These are phyloP conservation scores for Mantis religiosa DNA, from an alignment of 2,888 invertebrate species.

Conservation along the genomic window DNA sequence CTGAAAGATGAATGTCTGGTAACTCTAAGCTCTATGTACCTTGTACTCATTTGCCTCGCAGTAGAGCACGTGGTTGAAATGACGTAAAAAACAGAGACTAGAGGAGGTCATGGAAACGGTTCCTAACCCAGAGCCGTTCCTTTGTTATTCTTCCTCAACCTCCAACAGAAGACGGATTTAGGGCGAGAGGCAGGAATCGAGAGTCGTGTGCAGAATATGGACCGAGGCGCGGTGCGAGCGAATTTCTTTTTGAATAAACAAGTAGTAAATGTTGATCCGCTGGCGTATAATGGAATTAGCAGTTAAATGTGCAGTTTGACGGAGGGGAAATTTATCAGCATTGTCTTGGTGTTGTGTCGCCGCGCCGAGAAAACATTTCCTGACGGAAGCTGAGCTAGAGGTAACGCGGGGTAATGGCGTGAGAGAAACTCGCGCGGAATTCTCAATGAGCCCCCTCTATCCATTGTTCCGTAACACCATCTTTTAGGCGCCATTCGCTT, in stretches of 20 bases:
- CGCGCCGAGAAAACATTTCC: background rate
- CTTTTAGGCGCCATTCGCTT: background rate
- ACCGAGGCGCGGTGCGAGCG: background rate
- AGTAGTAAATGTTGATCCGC: background rate
- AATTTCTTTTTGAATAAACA: background rate
- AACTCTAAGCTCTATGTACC: too few species aligned
- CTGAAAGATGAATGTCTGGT: too few species aligned
- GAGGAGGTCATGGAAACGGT: too few species aligned
- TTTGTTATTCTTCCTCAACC: too few species aligned
- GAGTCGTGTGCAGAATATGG: too few species aligned
- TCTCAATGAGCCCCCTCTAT: background rate
- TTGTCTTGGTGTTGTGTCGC: background rate
- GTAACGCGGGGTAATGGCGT: slow-evolving; percentile 29
- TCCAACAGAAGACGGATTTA: too few species aligned
- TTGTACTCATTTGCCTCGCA: too few species aligned
- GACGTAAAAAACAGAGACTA: too few species aligned
- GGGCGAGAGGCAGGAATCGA: too few species aligned
- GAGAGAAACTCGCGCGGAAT: slow-evolving; percentile 27
- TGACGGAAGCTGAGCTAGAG: background rate
- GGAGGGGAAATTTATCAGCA: background rate
- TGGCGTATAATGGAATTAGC: background rate
- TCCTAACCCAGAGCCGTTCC: too few species aligned
- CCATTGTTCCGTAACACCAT: background rate
- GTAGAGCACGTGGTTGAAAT: too few species aligned
- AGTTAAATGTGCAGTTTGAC: background rate